phyloP scores from a whole-genome alignment of 1,140 invertebrate species.

The Drosophila insularis region DNA sequence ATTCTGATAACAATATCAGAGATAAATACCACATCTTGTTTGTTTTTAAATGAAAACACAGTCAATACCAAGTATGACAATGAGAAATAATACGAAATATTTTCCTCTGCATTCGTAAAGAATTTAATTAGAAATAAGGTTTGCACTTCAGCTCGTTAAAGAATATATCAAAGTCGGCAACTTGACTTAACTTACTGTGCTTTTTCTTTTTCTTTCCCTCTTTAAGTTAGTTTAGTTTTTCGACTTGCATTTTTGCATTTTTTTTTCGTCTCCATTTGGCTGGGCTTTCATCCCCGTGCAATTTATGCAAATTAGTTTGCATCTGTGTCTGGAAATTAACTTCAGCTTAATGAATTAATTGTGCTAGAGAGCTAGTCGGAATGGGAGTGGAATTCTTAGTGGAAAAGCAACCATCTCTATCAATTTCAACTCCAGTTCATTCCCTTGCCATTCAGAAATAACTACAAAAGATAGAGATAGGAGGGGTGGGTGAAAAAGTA shows the following conservation, averaged over 20 bases:
- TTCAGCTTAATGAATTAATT: constrained; percentile 36
- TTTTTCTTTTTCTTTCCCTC: neutral
- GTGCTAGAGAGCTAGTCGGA: neutral
- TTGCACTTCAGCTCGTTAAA: neutral
- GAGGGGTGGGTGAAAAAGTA: neutral
- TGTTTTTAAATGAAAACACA: too few relatives aligned
- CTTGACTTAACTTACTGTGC: neutral
- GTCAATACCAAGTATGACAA: too few relatives aligned
- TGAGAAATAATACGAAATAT: neutral
- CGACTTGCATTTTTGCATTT: neutral
- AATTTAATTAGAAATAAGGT: neutral
- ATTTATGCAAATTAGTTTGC: constrained; percentile 53
- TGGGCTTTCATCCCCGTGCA: constrained; percentile 23
- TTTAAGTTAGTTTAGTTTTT: neutral
- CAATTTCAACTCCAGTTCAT: constrained; percentile 7
- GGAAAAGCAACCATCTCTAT: constrained; percentile 9
- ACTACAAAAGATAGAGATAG: neutral
- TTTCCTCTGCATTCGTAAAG: neutral
- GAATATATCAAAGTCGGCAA: neutral
- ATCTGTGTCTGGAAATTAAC: constrained; percentile 47
- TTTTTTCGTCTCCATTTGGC: constrained; percentile 14
- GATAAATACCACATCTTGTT: too few relatives aligned
- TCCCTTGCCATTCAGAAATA: constrained; percentile 4
- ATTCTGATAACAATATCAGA: too few relatives aligned
- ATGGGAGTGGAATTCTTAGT: neutral